Percentiles rank a stretch among this genome's conserved stretches.
phyloP scores from a whole-genome alignment of 2,797 vertebrate genomes.

The Acrossocheilus fasciatus region DNA sequence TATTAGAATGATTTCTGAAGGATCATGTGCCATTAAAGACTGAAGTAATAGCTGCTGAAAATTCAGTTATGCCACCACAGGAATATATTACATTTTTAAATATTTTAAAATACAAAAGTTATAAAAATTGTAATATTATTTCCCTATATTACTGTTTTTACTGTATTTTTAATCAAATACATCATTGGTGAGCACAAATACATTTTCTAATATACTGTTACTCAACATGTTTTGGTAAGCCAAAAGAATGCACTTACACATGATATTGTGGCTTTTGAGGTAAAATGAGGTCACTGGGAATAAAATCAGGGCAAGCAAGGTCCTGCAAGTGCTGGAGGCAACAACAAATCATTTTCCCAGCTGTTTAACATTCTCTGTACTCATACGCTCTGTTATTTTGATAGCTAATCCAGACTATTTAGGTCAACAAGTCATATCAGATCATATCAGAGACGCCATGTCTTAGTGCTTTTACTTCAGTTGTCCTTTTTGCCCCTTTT shows the following conservation, averaged over 20 bases:
- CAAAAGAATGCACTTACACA: neutral
- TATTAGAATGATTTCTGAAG: neutral
- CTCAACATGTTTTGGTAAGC: neutral
- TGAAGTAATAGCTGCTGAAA: neutral
- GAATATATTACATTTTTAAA: neutral
- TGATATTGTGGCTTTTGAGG: neutral
- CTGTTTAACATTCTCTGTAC: slow-evolving; percentile 1
- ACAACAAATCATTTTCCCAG: neutral
- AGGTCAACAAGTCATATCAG: neutral
- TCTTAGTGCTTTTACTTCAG: neutral
- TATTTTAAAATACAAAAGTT: neutral
- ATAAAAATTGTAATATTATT: neutral
- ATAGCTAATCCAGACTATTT: slow-evolving; percentile 22
- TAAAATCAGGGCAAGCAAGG: neutral
- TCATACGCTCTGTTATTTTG: slow-evolving; percentile 6
- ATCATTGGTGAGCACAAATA: neutral
- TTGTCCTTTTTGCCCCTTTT: neutral
- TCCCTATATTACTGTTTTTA: neutral
- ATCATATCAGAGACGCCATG: neutral
- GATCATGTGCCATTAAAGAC: neutral
- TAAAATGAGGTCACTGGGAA: neutral
- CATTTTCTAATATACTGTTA: neutral
- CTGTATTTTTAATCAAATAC: neutral
- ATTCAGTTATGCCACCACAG: no score
- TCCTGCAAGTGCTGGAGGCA: neutral